These are phyloP conservation scores for Oeneis ivallda DNA, from an alignment of 2,888 invertebrate genomes.

Conservation along the genomic window DNA sequence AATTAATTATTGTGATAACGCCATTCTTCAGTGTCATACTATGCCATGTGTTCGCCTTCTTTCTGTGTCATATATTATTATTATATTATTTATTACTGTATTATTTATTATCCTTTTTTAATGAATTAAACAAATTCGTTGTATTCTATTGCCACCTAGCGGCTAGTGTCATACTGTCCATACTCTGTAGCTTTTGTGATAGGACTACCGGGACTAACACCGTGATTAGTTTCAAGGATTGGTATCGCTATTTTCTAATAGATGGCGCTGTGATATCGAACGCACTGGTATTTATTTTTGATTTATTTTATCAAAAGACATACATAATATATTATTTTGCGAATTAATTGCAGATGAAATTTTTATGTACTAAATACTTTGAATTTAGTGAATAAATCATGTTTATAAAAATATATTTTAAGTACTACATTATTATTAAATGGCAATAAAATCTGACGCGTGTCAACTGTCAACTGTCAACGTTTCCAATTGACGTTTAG, in stretches of 20 bases:
- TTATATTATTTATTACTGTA: no score
- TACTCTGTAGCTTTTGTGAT: not conserved
- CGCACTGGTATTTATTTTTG: not conserved
- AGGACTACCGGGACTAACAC: no score
- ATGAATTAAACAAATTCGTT: no score
- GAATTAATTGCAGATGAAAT: not conserved
- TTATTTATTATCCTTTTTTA: no score
- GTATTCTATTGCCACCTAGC: not conserved
- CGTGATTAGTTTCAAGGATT: not conserved
- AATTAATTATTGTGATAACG: no score
- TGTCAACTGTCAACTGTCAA: constrained; percentile 50
- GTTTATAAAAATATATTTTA: no score
- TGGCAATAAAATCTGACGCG: constrained; percentile 49
- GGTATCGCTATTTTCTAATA: not conserved
- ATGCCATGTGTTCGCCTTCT: no score
- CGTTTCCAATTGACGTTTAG: constrained; percentile 40
- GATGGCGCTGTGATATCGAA: not conserved
- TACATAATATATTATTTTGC: not conserved
- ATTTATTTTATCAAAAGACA: not conserved
- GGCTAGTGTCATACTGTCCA: not conserved
- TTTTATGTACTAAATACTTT: no score
- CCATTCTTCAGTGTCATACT: no score
- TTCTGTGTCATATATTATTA: no score
- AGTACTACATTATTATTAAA: no score
- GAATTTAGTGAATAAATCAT: no score